These are phyloP conservation scores for Limnephilus marmoratus DNA, from an alignment of 2,888 invertebrate species.

Conservation along the genomic window DNA sequence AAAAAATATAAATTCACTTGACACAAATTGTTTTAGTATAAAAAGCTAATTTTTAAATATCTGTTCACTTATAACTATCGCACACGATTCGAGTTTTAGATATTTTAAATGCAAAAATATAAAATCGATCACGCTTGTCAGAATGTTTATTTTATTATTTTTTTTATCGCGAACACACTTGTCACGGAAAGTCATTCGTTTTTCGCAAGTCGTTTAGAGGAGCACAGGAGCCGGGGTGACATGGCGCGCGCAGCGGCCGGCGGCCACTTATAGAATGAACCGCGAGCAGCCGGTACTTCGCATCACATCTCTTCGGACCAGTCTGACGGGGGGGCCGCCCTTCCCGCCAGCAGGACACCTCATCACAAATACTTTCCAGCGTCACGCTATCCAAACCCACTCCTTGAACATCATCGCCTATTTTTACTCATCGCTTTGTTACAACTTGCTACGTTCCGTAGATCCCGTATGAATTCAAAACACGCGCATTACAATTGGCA, in stretches of 20 bases:
- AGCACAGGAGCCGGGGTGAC: neutral
- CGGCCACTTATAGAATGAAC: constrained; percentile 55
- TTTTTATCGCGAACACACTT: constrained; percentile 41
- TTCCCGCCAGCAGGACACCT: neutral
- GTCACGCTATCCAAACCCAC: neutral
- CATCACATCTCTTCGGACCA: constrained; percentile 41
- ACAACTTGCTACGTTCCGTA: neutral
- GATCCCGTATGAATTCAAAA: constrained; percentile 26
- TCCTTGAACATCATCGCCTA: neutral
- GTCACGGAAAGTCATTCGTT: constrained; percentile 27
- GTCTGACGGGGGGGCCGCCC: neutral
- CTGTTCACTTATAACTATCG: constrained; percentile 27
- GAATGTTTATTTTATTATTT: neutral
- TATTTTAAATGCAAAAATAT: constrained; percentile 40
- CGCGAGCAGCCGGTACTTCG: neutral
- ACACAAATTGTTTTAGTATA: constrained; percentile 20
- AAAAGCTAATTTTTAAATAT: neutral
- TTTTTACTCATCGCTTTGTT: neutral
- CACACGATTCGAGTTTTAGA: constrained; percentile 17
- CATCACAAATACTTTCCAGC: neutral
- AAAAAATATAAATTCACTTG: constrained; percentile 2
- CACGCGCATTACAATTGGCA: constrained; percentile 32
- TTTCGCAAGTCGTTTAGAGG: constrained; percentile 30
- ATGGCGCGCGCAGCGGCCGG: constrained; percentile 45
- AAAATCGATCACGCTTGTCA: constrained; percentile 40